Evolutionary conservation across 2,888 invertebrate genomes (phyloP).

Genomic region (Torymus auratus): DNA sequence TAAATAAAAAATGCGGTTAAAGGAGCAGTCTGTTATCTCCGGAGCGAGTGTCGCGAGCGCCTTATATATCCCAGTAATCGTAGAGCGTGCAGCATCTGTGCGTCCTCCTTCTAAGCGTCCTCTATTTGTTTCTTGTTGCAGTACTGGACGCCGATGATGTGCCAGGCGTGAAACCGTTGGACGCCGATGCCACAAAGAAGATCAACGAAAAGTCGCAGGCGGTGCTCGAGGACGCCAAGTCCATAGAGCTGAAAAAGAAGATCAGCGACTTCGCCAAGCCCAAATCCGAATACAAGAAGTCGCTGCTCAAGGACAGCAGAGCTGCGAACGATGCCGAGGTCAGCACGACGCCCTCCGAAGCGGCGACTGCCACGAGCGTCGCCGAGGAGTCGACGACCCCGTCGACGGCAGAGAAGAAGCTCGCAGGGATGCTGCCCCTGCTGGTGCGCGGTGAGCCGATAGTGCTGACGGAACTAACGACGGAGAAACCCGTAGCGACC

Average conservation of each 20-base stretch:
- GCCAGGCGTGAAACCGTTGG: slow-evolving; percentile 63
- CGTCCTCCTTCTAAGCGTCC: slow-evolving; percentile 10
- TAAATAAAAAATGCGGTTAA: too few species aligned
- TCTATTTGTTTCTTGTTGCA: slow-evolving; percentile 20
- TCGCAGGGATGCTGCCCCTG: slow-evolving; percentile 5
- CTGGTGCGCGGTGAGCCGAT: slow-evolving; percentile 48
- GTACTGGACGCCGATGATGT: slow-evolving; percentile 56
- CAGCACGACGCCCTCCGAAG: slow-evolving; percentile 10
- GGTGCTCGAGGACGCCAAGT: slow-evolving; percentile 9
- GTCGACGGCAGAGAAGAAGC: background rate
- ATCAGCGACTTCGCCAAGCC: slow-evolving; percentile 65
- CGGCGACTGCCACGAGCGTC: background rate
- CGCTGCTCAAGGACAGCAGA: slow-evolving; percentile 62
- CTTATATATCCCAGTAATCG: too few species aligned
- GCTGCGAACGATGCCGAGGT: slow-evolving; percentile 51
- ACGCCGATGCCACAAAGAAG: slow-evolving; percentile 45
- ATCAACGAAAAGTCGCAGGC: slow-evolving; percentile 23
- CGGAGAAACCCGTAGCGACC: background rate
- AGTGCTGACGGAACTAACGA: background rate
- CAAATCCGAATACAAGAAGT: slow-evolving; percentile 68
- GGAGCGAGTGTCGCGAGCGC: too few species aligned
- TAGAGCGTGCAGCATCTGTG: background rate
- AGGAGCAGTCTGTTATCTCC: too few species aligned
- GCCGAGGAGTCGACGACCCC: background rate
- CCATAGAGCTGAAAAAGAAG: slow-evolving; percentile 68